A percentile compares a stretch with the other conserved stretches of the same genome.
Conservation (phyloP, 2,113 vertebrate genomes). For the Picathartes gymnocephalus region DNA sequence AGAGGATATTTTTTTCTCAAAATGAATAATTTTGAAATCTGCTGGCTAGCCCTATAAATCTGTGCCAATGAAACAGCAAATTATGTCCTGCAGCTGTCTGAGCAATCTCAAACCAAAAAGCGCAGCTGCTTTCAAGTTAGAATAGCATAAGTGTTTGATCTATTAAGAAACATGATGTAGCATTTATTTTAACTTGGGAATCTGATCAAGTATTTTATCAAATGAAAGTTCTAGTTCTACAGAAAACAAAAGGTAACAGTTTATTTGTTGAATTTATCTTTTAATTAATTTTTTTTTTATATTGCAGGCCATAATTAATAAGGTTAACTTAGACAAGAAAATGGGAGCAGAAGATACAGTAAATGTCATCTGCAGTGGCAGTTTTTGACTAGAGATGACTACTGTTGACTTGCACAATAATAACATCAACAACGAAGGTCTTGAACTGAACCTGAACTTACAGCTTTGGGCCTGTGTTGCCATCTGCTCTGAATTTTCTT, state of each 20-base stretch:
- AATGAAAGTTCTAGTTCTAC: not conserved
- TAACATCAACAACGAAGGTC: not conserved
- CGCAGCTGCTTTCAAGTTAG: not conserved
- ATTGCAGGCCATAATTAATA: not conserved
- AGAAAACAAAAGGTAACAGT: not conserved
- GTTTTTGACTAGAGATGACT: not conserved
- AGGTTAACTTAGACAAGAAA: not conserved
- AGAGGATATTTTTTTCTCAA: not conserved
- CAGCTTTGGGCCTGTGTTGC: not conserved
- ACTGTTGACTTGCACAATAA: not conserved
- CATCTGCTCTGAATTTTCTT: not conserved
- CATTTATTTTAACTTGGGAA: not conserved
- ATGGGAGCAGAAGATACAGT: not conserved
- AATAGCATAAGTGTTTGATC: not conserved
- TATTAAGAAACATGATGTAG: not conserved
- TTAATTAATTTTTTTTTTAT: not conserved
- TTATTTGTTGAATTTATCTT: not conserved
- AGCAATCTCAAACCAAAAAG: not conserved
- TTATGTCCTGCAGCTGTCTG: not conserved
- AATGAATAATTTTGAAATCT: not conserved
- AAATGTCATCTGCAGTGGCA: not conserved
- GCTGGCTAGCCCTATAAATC: not conserved
- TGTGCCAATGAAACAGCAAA: not conserved
- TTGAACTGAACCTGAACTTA: not conserved
- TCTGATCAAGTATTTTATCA: not conserved